Evolutionary conservation across 2,113 vertebrate genomes (phyloP).

Genomic region (Bubo scandiacus): DNA sequence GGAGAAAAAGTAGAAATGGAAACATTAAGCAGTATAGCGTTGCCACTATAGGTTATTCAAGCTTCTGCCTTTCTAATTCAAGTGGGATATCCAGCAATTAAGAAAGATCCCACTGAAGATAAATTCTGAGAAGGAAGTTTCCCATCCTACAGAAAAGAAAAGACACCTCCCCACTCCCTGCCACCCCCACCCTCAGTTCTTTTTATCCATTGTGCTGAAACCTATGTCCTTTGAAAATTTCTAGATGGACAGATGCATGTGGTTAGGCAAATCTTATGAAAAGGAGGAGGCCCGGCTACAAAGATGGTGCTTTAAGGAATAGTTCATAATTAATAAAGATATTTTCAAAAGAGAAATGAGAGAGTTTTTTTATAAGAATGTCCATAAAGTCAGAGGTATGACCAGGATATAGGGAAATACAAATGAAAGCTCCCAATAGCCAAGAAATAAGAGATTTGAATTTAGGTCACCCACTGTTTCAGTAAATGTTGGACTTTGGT

Average conservation of each 20-base stretch:
- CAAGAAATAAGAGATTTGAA: neutral
- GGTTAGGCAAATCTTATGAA: neutral
- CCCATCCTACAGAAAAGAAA: neutral
- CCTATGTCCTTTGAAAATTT: neutral
- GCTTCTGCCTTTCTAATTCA: neutral
- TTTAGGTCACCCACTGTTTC: rapidly evolving
- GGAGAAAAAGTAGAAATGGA: neutral
- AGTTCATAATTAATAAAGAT: neutral
- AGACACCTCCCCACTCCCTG: neutral
- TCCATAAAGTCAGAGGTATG: neutral
- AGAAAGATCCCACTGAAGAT: neutral
- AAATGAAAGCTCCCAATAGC: neutral
- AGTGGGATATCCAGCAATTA: neutral
- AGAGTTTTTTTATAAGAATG: neutral
- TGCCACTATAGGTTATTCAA: neutral
- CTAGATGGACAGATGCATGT: neutral
- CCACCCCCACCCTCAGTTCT: rapidly evolving
- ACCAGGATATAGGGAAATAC: neutral
- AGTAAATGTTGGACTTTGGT: neutral
- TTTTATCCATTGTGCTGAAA: neutral
- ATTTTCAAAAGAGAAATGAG: neutral
- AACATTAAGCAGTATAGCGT: neutral
- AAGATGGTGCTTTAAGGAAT: neutral
- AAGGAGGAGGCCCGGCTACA: neutral
- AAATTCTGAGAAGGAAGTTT: neutral